These are phyloP conservation scores for Miltochrista miniata DNA, from an alignment of 2,888 invertebrate genomes.

Conservation along the genomic window DNA sequence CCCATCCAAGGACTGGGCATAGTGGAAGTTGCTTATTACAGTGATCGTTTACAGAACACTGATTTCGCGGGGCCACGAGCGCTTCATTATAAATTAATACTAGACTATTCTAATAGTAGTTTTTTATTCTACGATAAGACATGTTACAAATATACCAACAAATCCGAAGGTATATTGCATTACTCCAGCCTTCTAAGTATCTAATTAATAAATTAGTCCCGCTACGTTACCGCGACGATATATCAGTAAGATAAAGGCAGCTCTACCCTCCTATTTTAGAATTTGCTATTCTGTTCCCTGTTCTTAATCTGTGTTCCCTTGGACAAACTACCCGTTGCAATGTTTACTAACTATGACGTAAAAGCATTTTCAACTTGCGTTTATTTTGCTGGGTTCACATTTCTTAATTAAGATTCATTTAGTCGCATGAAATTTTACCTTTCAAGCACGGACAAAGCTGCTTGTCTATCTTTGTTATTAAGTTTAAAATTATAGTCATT, in stretches of 20 bases:
- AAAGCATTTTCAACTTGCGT: conserved; percentile 52
- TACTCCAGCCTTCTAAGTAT: conserved; percentile 10
- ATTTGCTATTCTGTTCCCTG: neutral
- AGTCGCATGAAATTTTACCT: conserved; percentile 69
- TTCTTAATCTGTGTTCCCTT: neutral
- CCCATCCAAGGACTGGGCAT: too few relatives aligned
- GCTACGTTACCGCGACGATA: conserved; percentile 1
- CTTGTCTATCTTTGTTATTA: conserved; percentile 78
- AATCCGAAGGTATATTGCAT: too few relatives aligned
- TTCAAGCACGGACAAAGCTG: conserved; percentile 72
- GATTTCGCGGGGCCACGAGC: too few relatives aligned
- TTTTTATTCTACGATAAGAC: too few relatives aligned
- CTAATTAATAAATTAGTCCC: conserved; percentile 23
- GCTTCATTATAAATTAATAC: too few relatives aligned
- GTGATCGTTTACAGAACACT: too few relatives aligned
- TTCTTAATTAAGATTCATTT: conserved; percentile 74
- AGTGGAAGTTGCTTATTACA: too few relatives aligned
- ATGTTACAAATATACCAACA: too few relatives aligned
- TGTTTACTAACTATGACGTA: conserved; percentile 49
- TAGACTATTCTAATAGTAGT: too few relatives aligned
- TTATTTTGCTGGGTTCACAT: conserved; percentile 62
- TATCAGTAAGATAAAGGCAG: conserved; percentile 1
- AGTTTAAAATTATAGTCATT: conserved; percentile 76
- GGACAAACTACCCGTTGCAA: conserved; percentile 18
- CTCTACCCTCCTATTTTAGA: conserved; percentile 2